These are phyloP conservation scores for Remorina albescens DNA, from an alignment of 2,797 vertebrate genomes.

Conservation along the genomic window DNA sequence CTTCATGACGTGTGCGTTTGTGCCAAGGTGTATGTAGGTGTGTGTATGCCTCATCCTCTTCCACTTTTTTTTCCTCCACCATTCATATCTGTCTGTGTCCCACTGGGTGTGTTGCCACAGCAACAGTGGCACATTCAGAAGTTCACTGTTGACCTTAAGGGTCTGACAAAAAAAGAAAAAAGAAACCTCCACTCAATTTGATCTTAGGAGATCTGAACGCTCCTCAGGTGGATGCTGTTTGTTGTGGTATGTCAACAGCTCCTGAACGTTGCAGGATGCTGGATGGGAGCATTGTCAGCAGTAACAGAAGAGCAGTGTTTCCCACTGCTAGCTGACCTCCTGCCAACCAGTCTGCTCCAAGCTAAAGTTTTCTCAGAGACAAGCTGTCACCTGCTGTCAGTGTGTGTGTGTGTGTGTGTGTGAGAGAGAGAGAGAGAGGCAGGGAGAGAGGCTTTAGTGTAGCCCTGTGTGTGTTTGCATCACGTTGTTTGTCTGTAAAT, in stretches of 20 bases:
- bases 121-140: constrained; percentile 49
- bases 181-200: constrained; percentile 14
- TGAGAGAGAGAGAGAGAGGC: background rate
- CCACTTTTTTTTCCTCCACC: constrained; percentile 22
- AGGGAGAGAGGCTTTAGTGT: background rate
- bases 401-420: constrained; percentile 1
- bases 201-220: background rate
- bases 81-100: constrained; percentile 22
- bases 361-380: constrained; percentile 64
- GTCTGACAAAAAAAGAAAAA: background rate
- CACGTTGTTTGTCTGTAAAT: background rate
- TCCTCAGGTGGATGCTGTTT: background rate
- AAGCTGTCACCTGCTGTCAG: constrained; percentile 26
- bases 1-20: background rate
- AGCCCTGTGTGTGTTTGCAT: background rate
- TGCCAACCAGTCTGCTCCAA: constrained; percentile 61
- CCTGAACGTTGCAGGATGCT: background rate
- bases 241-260: constrained; percentile 9
- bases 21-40: background rate
- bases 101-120: constrained; percentile 61
- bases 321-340: constrained; percentile 74
- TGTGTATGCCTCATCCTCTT: constrained; percentile 4
- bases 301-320: constrained; percentile 46
- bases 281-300: background rate
- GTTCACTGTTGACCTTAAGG: background rate